These are phyloP conservation scores for Adelosebastes latens DNA, from an alignment of 2,797 vertebrate species.

Conservation along the genomic window DNA sequence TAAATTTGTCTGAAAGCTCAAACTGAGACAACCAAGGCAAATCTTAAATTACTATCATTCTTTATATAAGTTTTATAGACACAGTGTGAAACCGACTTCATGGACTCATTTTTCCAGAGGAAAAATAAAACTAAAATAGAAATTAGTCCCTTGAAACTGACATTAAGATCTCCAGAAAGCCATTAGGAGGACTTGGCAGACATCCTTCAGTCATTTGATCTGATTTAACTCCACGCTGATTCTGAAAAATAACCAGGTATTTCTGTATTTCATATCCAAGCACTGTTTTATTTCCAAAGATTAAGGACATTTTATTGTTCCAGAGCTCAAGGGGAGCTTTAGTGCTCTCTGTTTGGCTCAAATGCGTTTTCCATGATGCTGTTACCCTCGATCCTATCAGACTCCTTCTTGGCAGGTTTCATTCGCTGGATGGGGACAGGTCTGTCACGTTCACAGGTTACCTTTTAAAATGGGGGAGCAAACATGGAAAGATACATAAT, in stretches of 20 bases:
- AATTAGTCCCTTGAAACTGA: conserved; percentile 8
- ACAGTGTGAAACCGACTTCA: not conserved
- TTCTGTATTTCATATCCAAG: conserved; percentile 42
- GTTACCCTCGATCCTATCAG: conserved; percentile 15
- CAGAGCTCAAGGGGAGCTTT: conserved; percentile 30
- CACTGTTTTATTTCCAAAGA: conserved; percentile 44
- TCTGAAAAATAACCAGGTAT: conserved; percentile 39
- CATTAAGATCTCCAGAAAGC: conserved; percentile 14
- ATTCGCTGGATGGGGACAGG: conserved; percentile 12
- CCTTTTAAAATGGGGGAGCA: not conserved
- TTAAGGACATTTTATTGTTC: conserved; percentile 51
- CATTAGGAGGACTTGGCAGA: conserved; percentile 18
- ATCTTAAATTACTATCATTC: not conserved
- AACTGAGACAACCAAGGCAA: not conserved
- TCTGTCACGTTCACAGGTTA: not conserved
- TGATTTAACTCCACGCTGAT: conserved; percentile 5
- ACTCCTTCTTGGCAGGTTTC: conserved; percentile 14
- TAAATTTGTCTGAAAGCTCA: not conserved
- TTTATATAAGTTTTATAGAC: conserved; percentile 16
- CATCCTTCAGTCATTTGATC: conserved; percentile 2
- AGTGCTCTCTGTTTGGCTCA: conserved; percentile 27
- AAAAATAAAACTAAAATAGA: not conserved
- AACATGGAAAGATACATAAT: not conserved
- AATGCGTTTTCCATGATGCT: conserved; percentile 51
- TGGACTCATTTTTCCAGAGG: not conserved